Percentiles rank a stretch among this genome's conserved stretches.
These are phyloP conservation scores for Carcina quercana DNA, from an alignment of 2,888 invertebrate genomes.

Conservation along the genomic window DNA sequence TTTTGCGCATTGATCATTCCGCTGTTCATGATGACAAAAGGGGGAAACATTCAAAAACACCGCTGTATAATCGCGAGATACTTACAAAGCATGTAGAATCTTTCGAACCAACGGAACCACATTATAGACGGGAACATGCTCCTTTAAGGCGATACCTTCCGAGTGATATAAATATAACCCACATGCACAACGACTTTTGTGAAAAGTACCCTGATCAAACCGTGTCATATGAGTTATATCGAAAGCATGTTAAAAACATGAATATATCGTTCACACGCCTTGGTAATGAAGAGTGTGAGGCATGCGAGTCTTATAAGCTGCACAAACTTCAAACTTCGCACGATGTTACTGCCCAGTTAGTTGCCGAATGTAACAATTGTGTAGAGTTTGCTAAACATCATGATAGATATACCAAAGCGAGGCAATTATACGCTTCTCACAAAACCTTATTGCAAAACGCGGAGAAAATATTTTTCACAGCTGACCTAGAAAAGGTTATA, in stretches of 20 bases:
- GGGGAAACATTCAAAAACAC: slow-evolving; percentile 17
- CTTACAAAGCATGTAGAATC: slow-evolving; percentile 18
- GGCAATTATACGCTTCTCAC: slow-evolving; percentile 11
- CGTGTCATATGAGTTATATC: slow-evolving; percentile 14
- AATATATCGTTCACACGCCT: slow-evolving; percentile 20
- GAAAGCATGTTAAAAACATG: slow-evolving; percentile 16
- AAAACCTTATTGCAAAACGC: slow-evolving; percentile 9
- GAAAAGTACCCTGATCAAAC: slow-evolving; percentile 5
- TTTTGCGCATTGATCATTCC: slow-evolving; percentile 9
- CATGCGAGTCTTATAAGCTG: slow-evolving; percentile 8
- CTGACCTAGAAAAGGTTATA: slow-evolving; percentile 17
- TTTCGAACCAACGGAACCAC: slow-evolving; percentile 18
- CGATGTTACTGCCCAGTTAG: no score
- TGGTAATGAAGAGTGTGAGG: slow-evolving; percentile 21
- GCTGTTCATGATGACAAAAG: slow-evolving; percentile 1
- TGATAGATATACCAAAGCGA: slow-evolving; percentile 6
- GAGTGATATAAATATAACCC: slow-evolving; percentile 15
- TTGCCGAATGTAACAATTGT: no score
- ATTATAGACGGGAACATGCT: slow-evolving; percentile 22
- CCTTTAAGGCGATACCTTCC: slow-evolving; percentile 17
- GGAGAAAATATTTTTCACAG: slow-evolving; percentile 8
- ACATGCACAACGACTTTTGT: slow-evolving; percentile 18
- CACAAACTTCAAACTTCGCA: no score
- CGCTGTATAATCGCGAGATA: slow-evolving; percentile 14
- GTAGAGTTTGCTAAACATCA: no score